phyloP scores from a whole-genome alignment of 1,140 invertebrate species.

The Diorhabda elongata region DNA sequence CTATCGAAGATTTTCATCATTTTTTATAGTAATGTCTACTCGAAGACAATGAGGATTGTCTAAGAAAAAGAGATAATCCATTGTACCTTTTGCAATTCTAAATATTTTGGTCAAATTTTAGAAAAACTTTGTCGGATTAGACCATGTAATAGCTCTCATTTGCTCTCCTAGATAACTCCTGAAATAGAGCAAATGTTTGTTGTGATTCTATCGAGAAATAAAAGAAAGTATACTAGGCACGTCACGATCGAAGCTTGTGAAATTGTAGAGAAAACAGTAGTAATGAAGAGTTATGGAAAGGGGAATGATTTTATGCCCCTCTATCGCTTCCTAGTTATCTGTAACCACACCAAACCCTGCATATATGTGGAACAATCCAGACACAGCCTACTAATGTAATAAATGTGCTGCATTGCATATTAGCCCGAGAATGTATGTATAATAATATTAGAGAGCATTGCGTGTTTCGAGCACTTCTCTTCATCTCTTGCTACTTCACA shows the following conservation, averaged over 20 bases:
- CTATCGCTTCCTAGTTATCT: conserved; percentile 24
- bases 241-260: conserved; percentile 12
- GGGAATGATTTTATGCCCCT: conserved; percentile 18
- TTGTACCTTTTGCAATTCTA: too few species aligned
- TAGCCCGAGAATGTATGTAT: conserved; percentile 29
- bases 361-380: conserved; percentile 28
- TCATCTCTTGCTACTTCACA: not conserved
- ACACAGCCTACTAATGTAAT: conserved; percentile 33
- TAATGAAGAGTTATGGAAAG: not conserved
- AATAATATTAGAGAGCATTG: conserved; percentile 27
- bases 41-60: too few species aligned
- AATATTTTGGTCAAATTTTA: too few species aligned
- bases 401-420: conserved; percentile 37
- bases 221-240: not conserved
- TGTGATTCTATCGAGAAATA: too few species aligned
- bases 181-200: too few species aligned
- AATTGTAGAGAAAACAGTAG: not conserved
- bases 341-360: conserved; percentile 26
- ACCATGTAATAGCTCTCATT: too few species aligned
- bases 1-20: too few species aligned
- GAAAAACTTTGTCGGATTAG: too few species aligned
- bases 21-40: too few species aligned
- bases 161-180: too few species aligned
- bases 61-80: too few species aligned
- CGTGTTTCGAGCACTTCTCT: not conserved